phyloP scores from a whole-genome alignment of 1,140 invertebrate genomes.

The Drosophila repletoides region DNA sequence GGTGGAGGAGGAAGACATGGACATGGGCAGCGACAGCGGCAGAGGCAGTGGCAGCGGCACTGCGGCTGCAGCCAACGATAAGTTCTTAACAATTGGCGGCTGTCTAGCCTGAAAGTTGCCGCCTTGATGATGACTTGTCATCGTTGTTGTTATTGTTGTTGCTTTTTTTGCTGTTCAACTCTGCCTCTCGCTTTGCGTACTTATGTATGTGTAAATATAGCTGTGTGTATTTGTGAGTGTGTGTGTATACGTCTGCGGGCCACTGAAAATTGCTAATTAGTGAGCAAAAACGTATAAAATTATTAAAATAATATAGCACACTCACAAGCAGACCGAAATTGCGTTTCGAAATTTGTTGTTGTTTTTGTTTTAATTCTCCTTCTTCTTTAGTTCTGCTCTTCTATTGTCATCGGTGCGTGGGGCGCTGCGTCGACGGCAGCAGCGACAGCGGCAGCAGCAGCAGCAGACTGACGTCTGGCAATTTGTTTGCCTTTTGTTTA shows the following conservation, averaged over 20 bases:
- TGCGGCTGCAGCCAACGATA: slow-evolving; percentile 66
- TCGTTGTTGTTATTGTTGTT: slow-evolving; percentile 43
- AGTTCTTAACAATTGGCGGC: slow-evolving; percentile 62
- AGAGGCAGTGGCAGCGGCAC: slow-evolving; percentile 51
- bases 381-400: slow-evolving; percentile 40
- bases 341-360: slow-evolving; percentile 33
- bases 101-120: slow-evolving; percentile 57
- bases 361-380: slow-evolving; percentile 27
- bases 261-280: slow-evolving; percentile 57
- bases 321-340: slow-evolving; percentile 41
- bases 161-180: slow-evolving; percentile 19
- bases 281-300: slow-evolving; percentile 27
- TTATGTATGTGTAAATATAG: slow-evolving; percentile 9
- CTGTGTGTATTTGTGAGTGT: slow-evolving; percentile 32
- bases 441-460: slow-evolving; percentile 50
- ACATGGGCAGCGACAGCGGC: slow-evolving; percentile 35
- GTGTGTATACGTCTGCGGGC: slow-evolving; percentile 21
- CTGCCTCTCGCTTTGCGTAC: slow-evolving; percentile 16
- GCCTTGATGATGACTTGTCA: slow-evolving; percentile 76
- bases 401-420: slow-evolving; percentile 63
- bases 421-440: slow-evolving; percentile 55
- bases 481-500: slow-evolving; percentile 34
- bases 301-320: slow-evolving; percentile 43
- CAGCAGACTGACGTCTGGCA: slow-evolving; percentile 58
- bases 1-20: slow-evolving; percentile 18